Evolutionary conservation across 1,140 invertebrate species (phyloP), one percentile per base, ranked within the genome.

Genomic region (Luehdorfia chinensis): DNA sequence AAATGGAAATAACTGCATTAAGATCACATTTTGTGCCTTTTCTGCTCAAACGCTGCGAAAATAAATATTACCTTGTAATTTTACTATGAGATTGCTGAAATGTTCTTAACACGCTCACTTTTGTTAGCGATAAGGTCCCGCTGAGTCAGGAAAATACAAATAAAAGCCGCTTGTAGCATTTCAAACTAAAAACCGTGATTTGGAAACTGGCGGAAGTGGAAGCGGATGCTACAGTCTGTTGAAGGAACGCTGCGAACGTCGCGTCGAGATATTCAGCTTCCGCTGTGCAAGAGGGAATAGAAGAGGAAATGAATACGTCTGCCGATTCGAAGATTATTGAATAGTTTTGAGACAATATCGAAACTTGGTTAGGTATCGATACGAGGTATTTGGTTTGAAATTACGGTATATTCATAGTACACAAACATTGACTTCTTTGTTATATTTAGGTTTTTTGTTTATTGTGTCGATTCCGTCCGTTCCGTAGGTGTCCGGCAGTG

Each of bases 161-260:
- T 63, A 66, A 63, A 57, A 47, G 36, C 28, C 15, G 48, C 34
- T 48, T 50, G 51, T 58, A 55, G 54, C 49, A 52, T 52, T 63
- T 62, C 37, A 50, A 57, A 66, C 55, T 66, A 70, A 63, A 67
- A 63, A 56, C 49, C 34, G 47, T 64, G 54, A 66, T 68, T 66
- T 67, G 57, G 59, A 59, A 52, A 47, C 44, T 55, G 46, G 45
- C 59, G 73, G 73, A 75, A 73, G 64, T 64, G 53, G 46, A 61
- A 75, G 63, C 72, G 75, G 72, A 75, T 54, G 69, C 49, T 58
- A 66, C 70, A 69, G 75, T 75, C 73, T 73, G 72, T 46, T n/a
- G n/a, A 63, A 65, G 51, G 64, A 54, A 55, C 50, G 51, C 50
- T 25, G 49, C 59, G 57, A 59, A 41, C 55, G 63, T 53, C 59